Evolutionary conservation across 1,140 invertebrate species (phyloP).

Genomic region (Doryteuthis pealeii): DNA sequence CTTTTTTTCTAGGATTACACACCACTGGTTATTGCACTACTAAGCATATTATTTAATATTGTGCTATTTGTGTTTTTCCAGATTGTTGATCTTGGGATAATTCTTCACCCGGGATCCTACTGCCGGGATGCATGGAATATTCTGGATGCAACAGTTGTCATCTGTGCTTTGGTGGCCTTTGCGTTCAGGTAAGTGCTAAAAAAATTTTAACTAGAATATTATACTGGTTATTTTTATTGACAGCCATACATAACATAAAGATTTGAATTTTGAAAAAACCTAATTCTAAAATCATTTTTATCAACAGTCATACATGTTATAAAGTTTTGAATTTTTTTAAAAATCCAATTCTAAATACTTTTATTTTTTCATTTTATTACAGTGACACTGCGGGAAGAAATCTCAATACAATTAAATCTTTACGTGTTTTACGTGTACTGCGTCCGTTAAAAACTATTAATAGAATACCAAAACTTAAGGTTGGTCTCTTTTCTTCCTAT

Average conservation of each 20-base stretch:
- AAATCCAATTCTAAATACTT: not conserved
- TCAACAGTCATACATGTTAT: too few relatives aligned
- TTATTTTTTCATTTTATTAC: constrained; percentile 19
- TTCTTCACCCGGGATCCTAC: constrained; percentile 93
- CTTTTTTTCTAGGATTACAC: too few relatives aligned
- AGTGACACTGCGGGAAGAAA: constrained; percentile 67
- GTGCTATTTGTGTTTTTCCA: constrained; percentile 62
- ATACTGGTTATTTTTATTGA: constrained; percentile 12
- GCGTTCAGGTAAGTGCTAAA: constrained; percentile 75
- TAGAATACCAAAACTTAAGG: constrained; percentile 88
- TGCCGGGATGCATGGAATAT: constrained; percentile 75
- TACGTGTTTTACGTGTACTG: constrained; percentile 95
- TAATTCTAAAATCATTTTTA: too few relatives aligned
- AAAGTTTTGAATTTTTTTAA: too few relatives aligned
- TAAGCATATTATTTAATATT: too few relatives aligned
- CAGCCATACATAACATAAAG: too few relatives aligned
- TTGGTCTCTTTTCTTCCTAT: constrained; percentile 34
- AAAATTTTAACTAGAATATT: constrained; percentile 4
- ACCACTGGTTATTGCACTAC: too few relatives aligned
- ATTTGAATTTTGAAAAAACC: too few relatives aligned
- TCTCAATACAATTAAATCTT: constrained; percentile 98
- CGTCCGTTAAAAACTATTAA: constrained; percentile 99
- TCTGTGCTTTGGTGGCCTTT: constrained; percentile 96
- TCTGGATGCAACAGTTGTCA: constrained; percentile 96
- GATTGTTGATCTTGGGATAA: constrained; percentile 93